These are phyloP conservation scores for Mugil cephalus DNA, from an alignment of 2,113 vertebrate species.

Conservation along the genomic window DNA sequence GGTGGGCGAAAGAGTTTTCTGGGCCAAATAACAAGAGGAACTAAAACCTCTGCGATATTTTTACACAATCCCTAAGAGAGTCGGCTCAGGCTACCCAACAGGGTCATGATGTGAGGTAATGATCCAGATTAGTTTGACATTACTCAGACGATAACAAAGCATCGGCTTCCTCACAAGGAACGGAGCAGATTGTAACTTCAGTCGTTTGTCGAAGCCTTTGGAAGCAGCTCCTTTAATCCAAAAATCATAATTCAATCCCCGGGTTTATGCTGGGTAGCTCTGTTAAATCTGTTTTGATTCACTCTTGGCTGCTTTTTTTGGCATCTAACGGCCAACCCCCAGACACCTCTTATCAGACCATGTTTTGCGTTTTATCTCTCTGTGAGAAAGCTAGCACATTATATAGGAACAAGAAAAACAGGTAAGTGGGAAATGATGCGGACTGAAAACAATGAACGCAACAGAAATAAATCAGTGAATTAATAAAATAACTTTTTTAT, in stretches of 20 bases:
- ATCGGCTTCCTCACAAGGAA: background rate
- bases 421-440: background rate
- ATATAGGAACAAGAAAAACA: background rate
- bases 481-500: background rate
- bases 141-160: no score
- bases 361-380: constrained; percentile 21
- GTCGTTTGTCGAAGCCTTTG: no score
- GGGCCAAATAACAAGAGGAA: no score
- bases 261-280: background rate
- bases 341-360: background rate
- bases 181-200: no score
- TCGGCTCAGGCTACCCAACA: no score
- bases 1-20: no score
- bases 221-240: background rate
- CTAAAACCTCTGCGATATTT: no score
- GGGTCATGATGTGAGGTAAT: no score
- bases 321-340: background rate
- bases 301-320: constrained; percentile 14
- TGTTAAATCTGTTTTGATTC: background rate
- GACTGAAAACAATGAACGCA: background rate
- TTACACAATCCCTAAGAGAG: no score
- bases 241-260: background rate
- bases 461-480: background rate
- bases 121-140: no score
- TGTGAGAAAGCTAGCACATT: background rate